Evolutionary conservation across 2,113 vertebrate genomes (phyloP), one percentile per base, ranked within the genome.

Genomic region (Passer domesticus): DNA sequence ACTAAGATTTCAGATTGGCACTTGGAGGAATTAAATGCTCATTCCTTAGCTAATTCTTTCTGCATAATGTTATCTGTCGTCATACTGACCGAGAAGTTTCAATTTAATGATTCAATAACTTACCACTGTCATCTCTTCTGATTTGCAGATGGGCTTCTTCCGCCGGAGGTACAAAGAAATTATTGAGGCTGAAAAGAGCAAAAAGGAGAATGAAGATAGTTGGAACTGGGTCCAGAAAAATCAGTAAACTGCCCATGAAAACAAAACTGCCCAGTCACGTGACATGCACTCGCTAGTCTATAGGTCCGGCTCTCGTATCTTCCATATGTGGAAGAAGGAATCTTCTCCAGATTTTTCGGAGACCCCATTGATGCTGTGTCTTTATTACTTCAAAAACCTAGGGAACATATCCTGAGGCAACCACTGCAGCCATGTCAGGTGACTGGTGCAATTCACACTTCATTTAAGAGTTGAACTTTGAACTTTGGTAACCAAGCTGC

Each of bases 271-370:
- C 97, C 97, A 89, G 95, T 98, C 98, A 87, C 58, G 13, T 93
- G 97, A 95, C 97, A 97, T 46, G 13, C 24, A 82, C 88, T 95
- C 47, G 31, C 94, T 96, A 87, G 66, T 97, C 96, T 95, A 53
- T 96, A 96, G 96, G 96, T 98, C 98, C 97, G 97, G 97, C 97
- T 98, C 98, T 98, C 97, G 78, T 98, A 98, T 99, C 99, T 99
- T 99, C 98, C 99, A 99, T 99, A 99, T 99, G 99, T 99, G 99
- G 99, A 99, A 99, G 99, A 99, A 98, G 97, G 97, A 99, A 98
- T 98, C 98, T 99, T 99, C 99, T 99, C 99, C 99, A 98, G 98
- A 99, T 99, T 99, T 99, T 99, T 98, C 96, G 99, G 99, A 99
- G 99, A 98, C 98, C 98, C 82, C 96, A 73, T 97, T 98, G 97